Percentiles rank a stretch among this genome's conserved stretches.
Conservation (phyloP, 2,888 invertebrate species). For the Nomada lathburiana region DNA sequence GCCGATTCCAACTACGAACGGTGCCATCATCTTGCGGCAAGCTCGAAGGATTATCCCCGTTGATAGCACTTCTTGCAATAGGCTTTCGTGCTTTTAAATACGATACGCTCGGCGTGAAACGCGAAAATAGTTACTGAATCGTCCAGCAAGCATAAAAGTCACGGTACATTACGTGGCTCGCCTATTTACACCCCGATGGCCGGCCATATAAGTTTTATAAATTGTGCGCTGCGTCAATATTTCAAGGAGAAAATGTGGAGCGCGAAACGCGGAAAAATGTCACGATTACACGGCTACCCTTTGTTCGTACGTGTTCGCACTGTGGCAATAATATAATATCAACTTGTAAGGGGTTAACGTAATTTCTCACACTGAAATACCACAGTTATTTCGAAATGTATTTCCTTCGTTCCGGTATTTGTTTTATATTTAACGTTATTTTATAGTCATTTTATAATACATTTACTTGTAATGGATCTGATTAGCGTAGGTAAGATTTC, state of each 20-base stretch:
- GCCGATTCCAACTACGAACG: slow-evolving; percentile 54
- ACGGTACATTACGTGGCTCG: slow-evolving; percentile 27
- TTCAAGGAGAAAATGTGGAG: slow-evolving; percentile 15
- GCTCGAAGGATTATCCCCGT: slow-evolving; percentile 52
- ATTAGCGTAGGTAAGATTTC: too few relatives aligned
- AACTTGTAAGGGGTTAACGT: too few relatives aligned
- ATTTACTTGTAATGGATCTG: too few relatives aligned
- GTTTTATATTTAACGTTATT: too few relatives aligned
- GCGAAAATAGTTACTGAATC: slow-evolving; percentile 30
- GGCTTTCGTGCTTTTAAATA: slow-evolving; percentile 46
- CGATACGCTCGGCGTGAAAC: slow-evolving; percentile 11
- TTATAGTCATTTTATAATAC: too few relatives aligned
- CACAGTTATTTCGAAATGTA: neutral
- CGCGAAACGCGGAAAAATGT: slow-evolving; percentile 3
- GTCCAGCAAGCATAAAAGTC: slow-evolving; percentile 16
- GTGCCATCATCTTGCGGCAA: slow-evolving; percentile 24
- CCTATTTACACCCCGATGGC: slow-evolving; percentile 7
- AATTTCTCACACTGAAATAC: too few relatives aligned
- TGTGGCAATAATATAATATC: slow-evolving; percentile 3
- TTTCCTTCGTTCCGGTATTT: too few relatives aligned
- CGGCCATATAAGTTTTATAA: slow-evolving; percentile 14
- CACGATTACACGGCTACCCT: neutral
- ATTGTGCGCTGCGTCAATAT: slow-evolving; percentile 24
- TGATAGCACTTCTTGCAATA: slow-evolving; percentile 53
- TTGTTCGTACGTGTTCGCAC: slow-evolving; percentile 4